Percentiles rank a stretch among this genome's conserved stretches.
phyloP scores from a whole-genome alignment of 2,797 vertebrate genomes.

The Notamacropus eugenii region DNA sequence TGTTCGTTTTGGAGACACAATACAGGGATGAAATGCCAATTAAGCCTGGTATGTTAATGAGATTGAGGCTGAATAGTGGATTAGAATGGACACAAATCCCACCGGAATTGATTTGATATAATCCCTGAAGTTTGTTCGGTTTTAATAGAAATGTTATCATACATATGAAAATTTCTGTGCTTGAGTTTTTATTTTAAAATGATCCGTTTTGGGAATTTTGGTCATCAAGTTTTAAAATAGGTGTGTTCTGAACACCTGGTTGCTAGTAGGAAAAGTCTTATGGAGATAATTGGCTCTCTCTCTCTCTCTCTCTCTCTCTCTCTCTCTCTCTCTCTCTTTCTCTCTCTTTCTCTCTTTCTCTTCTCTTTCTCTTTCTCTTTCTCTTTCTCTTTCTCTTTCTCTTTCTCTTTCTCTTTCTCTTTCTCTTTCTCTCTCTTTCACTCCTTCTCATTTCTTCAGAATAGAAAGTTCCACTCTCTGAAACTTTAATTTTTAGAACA shows the following conservation, averaged over 20 bases:
- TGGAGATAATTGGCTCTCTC: background rate
- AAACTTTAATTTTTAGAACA: background rate
- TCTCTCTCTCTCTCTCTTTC: no score
- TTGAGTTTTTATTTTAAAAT: constrained; percentile 54
- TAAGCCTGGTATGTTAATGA: constrained; percentile 86
- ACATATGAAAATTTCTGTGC: constrained; percentile 70
- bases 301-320: no score
- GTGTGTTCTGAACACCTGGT: constrained; percentile 39
- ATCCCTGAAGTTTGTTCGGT: constrained; percentile 81
- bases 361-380: no score
- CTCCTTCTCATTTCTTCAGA: background rate
- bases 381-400: accelerated
- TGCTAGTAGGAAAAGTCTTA: background rate
- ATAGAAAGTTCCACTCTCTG: background rate
- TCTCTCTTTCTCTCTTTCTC: no score
- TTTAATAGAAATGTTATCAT: constrained; percentile 75
- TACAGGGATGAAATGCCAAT: constrained; percentile 87
- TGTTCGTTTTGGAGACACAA: constrained; percentile 86
- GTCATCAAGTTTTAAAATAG: constrained; percentile 62
- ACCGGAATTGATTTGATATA: constrained; percentile 79
- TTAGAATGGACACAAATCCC: constrained; percentile 82
- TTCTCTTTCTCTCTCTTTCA: background rate
- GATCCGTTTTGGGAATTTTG: constrained; percentile 29
- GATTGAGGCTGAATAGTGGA: constrained; percentile 84
- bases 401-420: no score